A percentile compares a stretch with the other conserved stretches of the same genome.
Evolutionary conservation across 2,888 invertebrate genomes (phyloP).

Genomic region (Junonia oenone): DNA sequence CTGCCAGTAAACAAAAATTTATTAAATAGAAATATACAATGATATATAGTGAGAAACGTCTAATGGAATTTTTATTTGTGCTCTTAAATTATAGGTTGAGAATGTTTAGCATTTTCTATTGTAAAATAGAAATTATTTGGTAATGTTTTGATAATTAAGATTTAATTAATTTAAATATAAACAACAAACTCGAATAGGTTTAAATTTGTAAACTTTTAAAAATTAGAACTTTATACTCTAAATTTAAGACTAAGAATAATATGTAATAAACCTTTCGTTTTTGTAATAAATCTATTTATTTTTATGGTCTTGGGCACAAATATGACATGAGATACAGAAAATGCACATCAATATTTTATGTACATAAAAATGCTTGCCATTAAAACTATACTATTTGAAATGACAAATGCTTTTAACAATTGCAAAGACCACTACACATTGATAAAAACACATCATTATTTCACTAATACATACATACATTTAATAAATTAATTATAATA

Average conservation of each 20-base stretch:
- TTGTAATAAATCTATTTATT: neutral
- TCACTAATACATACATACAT: slow-evolving; percentile 19
- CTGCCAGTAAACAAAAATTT: slow-evolving; percentile 30
- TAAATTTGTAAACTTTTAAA: neutral
- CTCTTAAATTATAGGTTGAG: neutral
- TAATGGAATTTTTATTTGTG: slow-evolving; percentile 4
- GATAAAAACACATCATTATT: slow-evolving; percentile 13
- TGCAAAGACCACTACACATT: slow-evolving; percentile 6
- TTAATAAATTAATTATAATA: slow-evolving; percentile 22
- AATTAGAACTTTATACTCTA: neutral
- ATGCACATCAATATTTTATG: slow-evolving; percentile 8
- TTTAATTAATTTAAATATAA: neutral
- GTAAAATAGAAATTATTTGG: neutral
- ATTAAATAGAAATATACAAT: slow-evolving; percentile 20
- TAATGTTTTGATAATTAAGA: neutral
- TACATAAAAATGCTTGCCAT: slow-evolving; percentile 20
- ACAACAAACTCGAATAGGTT: neutral
- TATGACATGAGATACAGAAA: slow-evolving; percentile 3
- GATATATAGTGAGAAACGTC: slow-evolving; percentile 16
- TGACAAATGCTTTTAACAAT: slow-evolving; percentile 17
- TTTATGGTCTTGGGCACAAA: neutral
- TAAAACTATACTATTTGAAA: slow-evolving; percentile 11
- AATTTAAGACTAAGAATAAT: neutral
- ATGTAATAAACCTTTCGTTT: neutral
- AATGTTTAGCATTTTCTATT: neutral